These are phyloP conservation scores for Drosophila micromelanica DNA, from an alignment of 1,140 invertebrate genomes.

Conservation along the genomic window DNA sequence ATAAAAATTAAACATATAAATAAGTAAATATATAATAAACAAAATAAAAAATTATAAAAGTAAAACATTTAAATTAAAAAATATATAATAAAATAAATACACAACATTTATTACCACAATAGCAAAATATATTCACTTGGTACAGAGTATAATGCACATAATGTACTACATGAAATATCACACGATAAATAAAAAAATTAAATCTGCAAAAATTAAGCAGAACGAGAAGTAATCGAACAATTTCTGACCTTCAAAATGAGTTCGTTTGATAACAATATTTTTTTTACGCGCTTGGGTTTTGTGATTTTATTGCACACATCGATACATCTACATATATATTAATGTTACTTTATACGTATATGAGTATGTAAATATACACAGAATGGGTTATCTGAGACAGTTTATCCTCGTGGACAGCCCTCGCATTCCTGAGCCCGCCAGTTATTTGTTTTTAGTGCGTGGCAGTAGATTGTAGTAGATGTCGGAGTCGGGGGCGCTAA, in stretches of 20 bases:
- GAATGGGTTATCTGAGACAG: conserved; percentile 1
- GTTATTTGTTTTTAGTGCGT: conserved; percentile 67
- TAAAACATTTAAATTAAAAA: too few relatives aligned
- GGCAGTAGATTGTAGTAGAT: not conserved
- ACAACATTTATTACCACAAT: too few relatives aligned
- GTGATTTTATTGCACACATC: conserved; percentile 3
- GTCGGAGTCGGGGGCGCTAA: too few relatives aligned
- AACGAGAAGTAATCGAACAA: not conserved
- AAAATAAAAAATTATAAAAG: too few relatives aligned
- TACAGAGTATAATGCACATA: too few relatives aligned
- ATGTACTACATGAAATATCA: not conserved
- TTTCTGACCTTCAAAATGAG: conserved; percentile 13
- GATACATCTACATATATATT: not conserved
- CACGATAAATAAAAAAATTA: not conserved
- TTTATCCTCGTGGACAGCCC: conserved; percentile 46
- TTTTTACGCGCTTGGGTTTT: conserved; percentile 6
- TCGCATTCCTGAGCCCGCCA: conserved; percentile 62
- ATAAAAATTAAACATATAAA: too few relatives aligned
- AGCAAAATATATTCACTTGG: too few relatives aligned
- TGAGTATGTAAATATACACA: not conserved
- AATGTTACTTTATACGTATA: too few relatives aligned
- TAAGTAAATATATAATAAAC: too few relatives aligned
- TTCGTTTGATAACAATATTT: conserved; percentile 16
- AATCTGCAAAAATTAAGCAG: too few relatives aligned
- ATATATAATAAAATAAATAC: not conserved